Percentiles rank a stretch among this genome's conserved stretches.
Evolutionary conservation across 2,888 invertebrate species (phyloP).

Genomic region (Ormia ochracea): DNA sequence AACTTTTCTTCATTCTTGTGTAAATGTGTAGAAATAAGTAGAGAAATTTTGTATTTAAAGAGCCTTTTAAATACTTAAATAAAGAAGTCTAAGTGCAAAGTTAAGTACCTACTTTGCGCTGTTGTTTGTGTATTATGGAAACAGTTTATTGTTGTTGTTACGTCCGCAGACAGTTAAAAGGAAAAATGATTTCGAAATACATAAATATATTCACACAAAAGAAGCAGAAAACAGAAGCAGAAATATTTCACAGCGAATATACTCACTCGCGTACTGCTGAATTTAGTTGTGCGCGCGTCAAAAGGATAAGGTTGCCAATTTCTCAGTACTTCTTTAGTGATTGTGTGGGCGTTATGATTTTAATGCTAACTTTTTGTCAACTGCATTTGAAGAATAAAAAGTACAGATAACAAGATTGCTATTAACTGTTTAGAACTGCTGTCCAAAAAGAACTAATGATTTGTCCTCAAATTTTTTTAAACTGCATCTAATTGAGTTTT

Average conservation of each 20-base stretch:
- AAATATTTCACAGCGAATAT: background rate
- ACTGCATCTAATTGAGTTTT: background rate
- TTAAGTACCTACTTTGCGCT: conserved; percentile 51
- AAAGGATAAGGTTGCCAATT: background rate
- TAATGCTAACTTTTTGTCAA: no score
- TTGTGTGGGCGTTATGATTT: no score
- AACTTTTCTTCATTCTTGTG: conserved; percentile 8
- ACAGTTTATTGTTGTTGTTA: background rate
- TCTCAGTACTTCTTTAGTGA: background rate
- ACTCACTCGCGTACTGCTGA: background rate
- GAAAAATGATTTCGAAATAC: conserved; percentile 36
- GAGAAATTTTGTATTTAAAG: background rate
- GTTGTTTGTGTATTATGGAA: conserved; percentile 5
- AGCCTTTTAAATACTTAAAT: conserved; percentile 10
- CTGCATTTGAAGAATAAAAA: no score
- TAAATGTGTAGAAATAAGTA: background rate
- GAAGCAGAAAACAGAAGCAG: background rate
- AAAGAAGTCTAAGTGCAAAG: conserved; percentile 49
- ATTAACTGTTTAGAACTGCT: background rate
- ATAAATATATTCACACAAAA: conserved; percentile 13
- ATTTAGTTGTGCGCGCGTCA: background rate
- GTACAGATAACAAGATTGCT: no score
- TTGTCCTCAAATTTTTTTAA: background rate
- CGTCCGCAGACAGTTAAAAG: conserved; percentile 37
- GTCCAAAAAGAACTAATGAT: background rate